Base-by-base conservation (phyloP, 2,113 vertebrate genomes). In the Micromys minutus region DNA sequence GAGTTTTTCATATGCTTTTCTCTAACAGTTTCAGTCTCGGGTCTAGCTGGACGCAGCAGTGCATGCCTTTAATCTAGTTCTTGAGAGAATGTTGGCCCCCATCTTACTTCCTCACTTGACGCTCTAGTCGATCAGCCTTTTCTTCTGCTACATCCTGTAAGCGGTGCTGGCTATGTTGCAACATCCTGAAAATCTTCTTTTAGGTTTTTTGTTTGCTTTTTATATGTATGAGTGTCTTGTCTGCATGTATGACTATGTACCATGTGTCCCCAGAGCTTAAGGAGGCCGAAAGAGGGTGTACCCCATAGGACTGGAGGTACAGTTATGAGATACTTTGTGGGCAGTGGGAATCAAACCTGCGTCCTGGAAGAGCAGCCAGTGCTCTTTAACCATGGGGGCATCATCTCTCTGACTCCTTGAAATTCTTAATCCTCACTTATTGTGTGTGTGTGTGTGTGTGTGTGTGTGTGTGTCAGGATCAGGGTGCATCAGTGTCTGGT, bases 71-170 rank as follows among this genome's bases (percentile, higher is more conserved):
- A 36, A 12, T 11, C 47, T 57, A 39, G 79, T 39, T 59, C 12
- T 39, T 7, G 11, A 11, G 11, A 12, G 52, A 15, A 55, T 39
- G n/a, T 13, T 26, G 52, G 79, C 21, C 2, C 52, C 34, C 31
- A 3, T n/a, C 34, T 16, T 26, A 21, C n/a, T 39, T 16, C 47
- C 77, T 57, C 7, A 24, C 21, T 57, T 13, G 34, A 57, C 4
- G 3, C 36, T n/a, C 22, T 13, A 13, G 21, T 26, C 4, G 36
- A 3, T 0, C 36, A 8, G 3, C 19, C 52, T 4, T 81, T 34
- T 13, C 36, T 36, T 81, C 77, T 59, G 52, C 52, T 57, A 26
- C 11, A 39, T 24, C 36, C 79, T 13, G 6, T 39, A 24, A 59
- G 36, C 52, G 39, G 36, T 13, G 3, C 55, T 59, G 26, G 36